phyloP scores from a whole-genome alignment of 2,888 invertebrate genomes.

The Drosophila ezoana region DNA sequence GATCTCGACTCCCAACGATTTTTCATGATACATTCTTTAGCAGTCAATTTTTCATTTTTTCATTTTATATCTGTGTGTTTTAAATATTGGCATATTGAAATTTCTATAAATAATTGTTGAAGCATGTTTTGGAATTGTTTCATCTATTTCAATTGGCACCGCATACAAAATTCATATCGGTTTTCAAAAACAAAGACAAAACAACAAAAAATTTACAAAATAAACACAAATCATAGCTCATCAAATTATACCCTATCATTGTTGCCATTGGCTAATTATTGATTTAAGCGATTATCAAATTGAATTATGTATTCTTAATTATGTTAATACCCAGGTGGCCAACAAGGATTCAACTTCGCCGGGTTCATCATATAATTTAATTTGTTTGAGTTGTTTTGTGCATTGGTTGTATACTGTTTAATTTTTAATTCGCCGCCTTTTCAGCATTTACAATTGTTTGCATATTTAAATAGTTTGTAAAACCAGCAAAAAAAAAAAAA shows the following conservation, averaged over 20 bases:
- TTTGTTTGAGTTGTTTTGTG: slow-evolving; percentile 54
- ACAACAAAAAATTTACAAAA: background rate
- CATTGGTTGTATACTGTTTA: slow-evolving; percentile 54
- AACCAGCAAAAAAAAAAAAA: slow-evolving; percentile 41
- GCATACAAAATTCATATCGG: slow-evolving; percentile 19
- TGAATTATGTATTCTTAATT: slow-evolving; percentile 52
- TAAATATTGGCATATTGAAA: slow-evolving; percentile 50
- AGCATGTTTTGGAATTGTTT: slow-evolving; percentile 60
- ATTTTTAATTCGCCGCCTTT: slow-evolving; percentile 66
- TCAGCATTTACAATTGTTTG: slow-evolving; percentile 71
- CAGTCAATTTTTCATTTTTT: slow-evolving; percentile 1
- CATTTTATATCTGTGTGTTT: slow-evolving; percentile 7
- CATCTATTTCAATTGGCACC: slow-evolving; percentile 65
- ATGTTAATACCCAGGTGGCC: slow-evolving; percentile 22
- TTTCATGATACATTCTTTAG: slow-evolving; percentile 10
- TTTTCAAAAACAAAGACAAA: background rate
- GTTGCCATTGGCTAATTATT: slow-evolving; percentile 30
- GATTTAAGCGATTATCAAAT: slow-evolving; percentile 36
- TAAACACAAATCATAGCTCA: slow-evolving; percentile 23
- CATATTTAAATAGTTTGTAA: slow-evolving; percentile 59
- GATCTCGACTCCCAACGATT: slow-evolving; percentile 6
- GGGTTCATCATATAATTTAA: slow-evolving; percentile 9
- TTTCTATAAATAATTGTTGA: slow-evolving; percentile 44
- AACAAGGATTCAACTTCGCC: slow-evolving; percentile 8
- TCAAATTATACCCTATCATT: slow-evolving; percentile 8